Base-by-base conservation (phyloP, 2,797 vertebrate genomes). In the Semaprochilodus insignis region DNA sequence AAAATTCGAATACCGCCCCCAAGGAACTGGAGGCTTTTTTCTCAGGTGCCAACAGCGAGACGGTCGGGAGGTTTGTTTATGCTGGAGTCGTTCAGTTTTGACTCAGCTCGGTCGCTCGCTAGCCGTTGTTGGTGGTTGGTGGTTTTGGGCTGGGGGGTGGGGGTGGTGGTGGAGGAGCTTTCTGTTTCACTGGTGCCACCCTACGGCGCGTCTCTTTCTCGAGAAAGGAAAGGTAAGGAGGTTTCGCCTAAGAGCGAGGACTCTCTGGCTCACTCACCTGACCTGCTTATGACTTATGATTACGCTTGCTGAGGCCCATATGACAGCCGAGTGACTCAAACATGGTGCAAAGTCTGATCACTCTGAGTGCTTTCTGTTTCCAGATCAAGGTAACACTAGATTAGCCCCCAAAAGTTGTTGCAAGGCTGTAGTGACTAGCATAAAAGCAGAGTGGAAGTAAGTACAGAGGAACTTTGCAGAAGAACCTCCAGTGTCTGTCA, bases 131-230 rank as follows among this genome's bases (percentile, higher is more conserved):
- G 51, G 34, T 2, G 62, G 59, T 31, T 52, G 78, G 44, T 59
- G 65, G 27, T 13, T 5, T 27, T 11, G 60, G 27, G 62, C 2
- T 3, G 15, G 25, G 27, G 62, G 6, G 15, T 31, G 62, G n/a
- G 4, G 5, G 6, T 16, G 27, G 16, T 15, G 16, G 19, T 25
- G 57, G 79, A 21, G 48, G 67, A 81, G 81, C 75, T 82, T 85
- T 85, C 76, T 63, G 80, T 85, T 82, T 85, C 83, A 23, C 48
- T 40, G 71, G 71, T 77, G 34, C 48, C 57, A 48, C 65, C 69
- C 59, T 23, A 17, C 44, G 7, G 40, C n/a, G 13, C 13, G 17
- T 21, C 44, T 31, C 34, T 31, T 63, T 82, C 70, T 82, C 34
- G 44, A 57, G 76, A 85, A 82, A 82, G 48, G 70, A 48, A 31